Conservation (phyloP, 2,113 vertebrate genomes). For the Galeopterus variegatus region DNA sequence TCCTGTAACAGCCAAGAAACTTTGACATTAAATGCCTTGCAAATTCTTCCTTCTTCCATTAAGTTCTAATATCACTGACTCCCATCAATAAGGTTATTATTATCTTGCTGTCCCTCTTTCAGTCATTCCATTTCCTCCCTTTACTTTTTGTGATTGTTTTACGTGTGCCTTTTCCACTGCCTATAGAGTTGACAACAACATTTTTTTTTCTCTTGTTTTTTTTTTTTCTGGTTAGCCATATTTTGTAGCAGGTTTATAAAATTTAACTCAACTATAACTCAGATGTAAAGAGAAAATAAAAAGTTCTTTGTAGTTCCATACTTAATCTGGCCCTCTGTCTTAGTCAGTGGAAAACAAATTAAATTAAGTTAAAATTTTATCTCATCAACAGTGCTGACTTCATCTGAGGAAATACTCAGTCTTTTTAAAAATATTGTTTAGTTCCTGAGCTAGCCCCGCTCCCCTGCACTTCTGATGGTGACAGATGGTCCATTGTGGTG, state of each 20-base stretch:
- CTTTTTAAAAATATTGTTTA: neutral
- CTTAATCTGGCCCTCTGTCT: neutral
- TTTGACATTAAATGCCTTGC: neutral
- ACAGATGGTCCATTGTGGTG: neutral
- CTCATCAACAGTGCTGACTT: neutral
- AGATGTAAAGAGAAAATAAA: neutral
- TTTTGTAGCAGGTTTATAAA: constrained; percentile 49
- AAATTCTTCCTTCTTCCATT: neutral
- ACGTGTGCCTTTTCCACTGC: neutral
- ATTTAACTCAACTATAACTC: neutral
- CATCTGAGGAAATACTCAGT: neutral
- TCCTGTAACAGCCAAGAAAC: neutral
- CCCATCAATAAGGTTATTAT: neutral
- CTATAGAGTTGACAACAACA: neutral
- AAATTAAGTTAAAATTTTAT: constrained; percentile 1
- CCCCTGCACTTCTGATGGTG: neutral
- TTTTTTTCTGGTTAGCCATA: neutral
- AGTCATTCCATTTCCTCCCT: neutral
- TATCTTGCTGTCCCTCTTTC: neutral
- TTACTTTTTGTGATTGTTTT: constrained; percentile 1
- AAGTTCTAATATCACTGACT: neutral
- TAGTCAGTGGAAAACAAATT: neutral
- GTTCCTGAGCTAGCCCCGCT: neutral
- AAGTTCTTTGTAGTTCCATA: neutral
- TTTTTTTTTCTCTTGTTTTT: neutral